phyloP scores from a whole-genome alignment of 1,140 invertebrate genomes.

The Eriosoma lanigerum region DNA sequence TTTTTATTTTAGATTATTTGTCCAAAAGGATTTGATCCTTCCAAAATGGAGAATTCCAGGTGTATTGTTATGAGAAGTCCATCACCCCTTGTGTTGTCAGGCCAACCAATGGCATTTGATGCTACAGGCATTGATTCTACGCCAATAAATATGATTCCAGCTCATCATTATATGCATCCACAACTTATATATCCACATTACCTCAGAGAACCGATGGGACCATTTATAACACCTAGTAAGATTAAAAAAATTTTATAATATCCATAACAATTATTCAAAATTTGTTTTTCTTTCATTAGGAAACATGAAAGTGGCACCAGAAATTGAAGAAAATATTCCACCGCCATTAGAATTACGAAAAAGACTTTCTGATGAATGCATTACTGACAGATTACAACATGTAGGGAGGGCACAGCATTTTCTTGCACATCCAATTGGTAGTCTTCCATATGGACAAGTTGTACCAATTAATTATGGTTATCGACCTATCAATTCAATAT shows the following conservation, averaged over 20 bases:
- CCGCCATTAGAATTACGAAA: constrained; percentile 34
- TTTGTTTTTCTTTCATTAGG: background rate
- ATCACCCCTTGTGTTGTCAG: constrained; percentile 15
- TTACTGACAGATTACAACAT: constrained; percentile 30
- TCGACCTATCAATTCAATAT: constrained; percentile 20
- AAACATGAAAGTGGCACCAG: constrained; percentile 16
- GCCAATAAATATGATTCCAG: constrained; percentile 29
- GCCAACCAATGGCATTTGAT: constrained; percentile 10
- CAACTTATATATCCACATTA: constrained; percentile 72
- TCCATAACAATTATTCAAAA: too few relatives aligned
- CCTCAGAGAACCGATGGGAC: constrained; percentile 64
- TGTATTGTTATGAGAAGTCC: constrained; percentile 50
- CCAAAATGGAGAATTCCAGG: constrained; percentile 40
- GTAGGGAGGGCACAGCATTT: constrained; percentile 9
- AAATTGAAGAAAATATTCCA: constrained; percentile 43
- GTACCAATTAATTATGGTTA: constrained; percentile 30
- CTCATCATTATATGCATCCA: constrained; percentile 58
- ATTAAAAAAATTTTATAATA: background rate
- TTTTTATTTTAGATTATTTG: constrained; percentile 47
- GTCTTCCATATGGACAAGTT: constrained; percentile 38
- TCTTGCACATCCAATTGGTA: constrained; percentile 30
- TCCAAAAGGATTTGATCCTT: constrained; percentile 49
- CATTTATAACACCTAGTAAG: constrained; percentile 60
- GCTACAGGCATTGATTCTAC: background rate
- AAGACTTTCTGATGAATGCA: constrained; percentile 24